A percentile compares a stretch with the other conserved stretches of the same genome.
Evolutionary conservation across 2,113 vertebrate species (phyloP).

Genomic region (Ibidorhyncha struthersii): DNA sequence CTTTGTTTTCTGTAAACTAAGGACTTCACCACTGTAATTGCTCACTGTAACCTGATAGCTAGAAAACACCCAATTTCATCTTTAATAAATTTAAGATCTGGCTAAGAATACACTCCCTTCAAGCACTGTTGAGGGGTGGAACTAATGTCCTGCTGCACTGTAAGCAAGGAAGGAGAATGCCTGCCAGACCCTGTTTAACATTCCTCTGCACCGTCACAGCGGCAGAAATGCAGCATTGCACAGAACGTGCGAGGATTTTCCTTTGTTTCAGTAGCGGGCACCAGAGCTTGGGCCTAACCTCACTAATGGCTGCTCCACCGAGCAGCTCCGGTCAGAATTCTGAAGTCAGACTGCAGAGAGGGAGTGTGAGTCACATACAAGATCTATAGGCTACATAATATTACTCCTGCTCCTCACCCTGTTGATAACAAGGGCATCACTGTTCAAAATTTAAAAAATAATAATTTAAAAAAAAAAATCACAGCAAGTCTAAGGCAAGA

Average conservation of each 20-base stretch:
- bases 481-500: neutral
- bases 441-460: neutral
- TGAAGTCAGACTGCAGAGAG: no score
- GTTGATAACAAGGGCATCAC: neutral
- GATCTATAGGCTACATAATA: neutral
- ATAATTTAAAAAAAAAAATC: neutral
- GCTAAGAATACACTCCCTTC: neutral
- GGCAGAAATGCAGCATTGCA: neutral
- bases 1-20: neutral
- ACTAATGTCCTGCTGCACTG: neutral
- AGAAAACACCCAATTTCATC: neutral
- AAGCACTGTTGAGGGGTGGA: neutral
- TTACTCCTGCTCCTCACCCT: neutral
- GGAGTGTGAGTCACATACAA: neutral
- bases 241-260: fast-evolving
- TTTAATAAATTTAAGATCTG: constrained; percentile 31
- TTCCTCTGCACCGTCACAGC: fast-evolving
- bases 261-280: neutral
- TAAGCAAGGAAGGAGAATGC: neutral
- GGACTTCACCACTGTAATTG: neutral
- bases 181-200: neutral
- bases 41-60: neutral
- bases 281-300: neutral
- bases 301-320: fast-evolving
- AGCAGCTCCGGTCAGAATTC: neutral